These are phyloP conservation scores for Falco naumanni DNA, from an alignment of 2,797 vertebrate species.

Conservation along the genomic window DNA sequence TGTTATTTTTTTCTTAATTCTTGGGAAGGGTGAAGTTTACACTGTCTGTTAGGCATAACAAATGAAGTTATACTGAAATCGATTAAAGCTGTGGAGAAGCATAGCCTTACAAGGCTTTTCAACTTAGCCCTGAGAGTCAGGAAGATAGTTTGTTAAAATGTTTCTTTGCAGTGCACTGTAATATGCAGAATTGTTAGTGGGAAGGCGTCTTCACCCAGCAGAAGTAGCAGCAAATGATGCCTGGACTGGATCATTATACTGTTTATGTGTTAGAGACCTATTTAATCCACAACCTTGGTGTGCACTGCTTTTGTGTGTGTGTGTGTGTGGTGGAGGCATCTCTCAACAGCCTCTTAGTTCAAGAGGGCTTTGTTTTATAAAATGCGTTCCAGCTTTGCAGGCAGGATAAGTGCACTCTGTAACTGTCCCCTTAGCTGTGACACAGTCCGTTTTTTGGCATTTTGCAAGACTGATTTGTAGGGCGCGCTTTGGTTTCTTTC, in stretches of 20 bases:
- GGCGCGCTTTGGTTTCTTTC: background rate
- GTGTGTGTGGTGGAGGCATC: slow-evolving; percentile 20
- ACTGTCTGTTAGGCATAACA: slow-evolving; percentile 21
- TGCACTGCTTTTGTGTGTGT: background rate
- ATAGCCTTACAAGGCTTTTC: slow-evolving; percentile 60
- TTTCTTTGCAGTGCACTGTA: background rate
- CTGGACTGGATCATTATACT: background rate
- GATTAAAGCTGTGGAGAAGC: slow-evolving; percentile 25
- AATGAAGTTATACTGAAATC: slow-evolving; percentile 53
- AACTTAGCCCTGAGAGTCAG: slow-evolving; percentile 33
- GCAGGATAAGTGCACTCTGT: background rate
- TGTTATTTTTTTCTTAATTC: slow-evolving; percentile 30
- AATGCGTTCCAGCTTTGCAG: slow-evolving; percentile 48
- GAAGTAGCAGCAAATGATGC: background rate
- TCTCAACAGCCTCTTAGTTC: slow-evolving; percentile 54
- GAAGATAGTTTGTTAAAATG: slow-evolving; percentile 14
- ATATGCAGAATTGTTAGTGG: background rate
- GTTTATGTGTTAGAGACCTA: background rate
- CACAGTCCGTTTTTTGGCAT: background rate
- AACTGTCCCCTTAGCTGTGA: slow-evolving; percentile 5
- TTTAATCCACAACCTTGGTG: background rate
- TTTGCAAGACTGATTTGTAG: background rate
- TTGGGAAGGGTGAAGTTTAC: slow-evolving; percentile 45
- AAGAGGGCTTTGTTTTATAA: slow-evolving; percentile 46
- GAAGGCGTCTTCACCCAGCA: background rate